These are phyloP conservation scores for Ichneumoninae sp. DNA, from an alignment of 2,888 invertebrate genomes.

Conservation along the genomic window DNA sequence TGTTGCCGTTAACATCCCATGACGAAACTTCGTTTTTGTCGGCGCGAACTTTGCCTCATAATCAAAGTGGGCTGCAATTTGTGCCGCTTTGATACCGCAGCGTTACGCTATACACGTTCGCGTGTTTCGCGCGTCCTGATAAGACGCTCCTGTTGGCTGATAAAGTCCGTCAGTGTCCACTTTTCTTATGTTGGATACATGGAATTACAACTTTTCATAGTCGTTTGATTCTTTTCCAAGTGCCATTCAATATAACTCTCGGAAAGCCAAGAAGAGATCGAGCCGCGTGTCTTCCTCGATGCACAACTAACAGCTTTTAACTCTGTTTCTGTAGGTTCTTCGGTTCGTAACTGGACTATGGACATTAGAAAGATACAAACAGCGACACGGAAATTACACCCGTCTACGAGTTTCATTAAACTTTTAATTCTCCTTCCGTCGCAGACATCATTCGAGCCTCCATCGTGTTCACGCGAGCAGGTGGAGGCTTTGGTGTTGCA, in stretches of 20 bases:
- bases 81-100: background rate
- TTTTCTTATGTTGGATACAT: background rate
- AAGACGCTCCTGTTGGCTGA: background rate
- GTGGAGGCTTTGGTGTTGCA: background rate
- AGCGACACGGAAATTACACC: conserved; percentile 60
- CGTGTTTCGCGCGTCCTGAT: background rate
- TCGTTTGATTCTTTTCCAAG: conserved; percentile 29
- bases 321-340: background rate
- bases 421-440: conserved; percentile 55
- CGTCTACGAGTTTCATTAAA: conserved; percentile 49
- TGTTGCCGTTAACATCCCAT: background rate
- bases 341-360: conserved; percentile 21
- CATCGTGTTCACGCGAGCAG: conserved; percentile 3
- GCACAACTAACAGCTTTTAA: conserved; percentile 10
- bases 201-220: conserved; percentile 23
- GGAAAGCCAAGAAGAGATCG: background rate
- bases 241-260: background rate
- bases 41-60: conserved; percentile 54
- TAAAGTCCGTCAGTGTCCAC: background rate
- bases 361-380: conserved; percentile 10
- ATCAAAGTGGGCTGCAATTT: conserved; percentile 45
- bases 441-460: background rate
- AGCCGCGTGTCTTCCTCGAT: background rate
- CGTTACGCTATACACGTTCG: background rate
- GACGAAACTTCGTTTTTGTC: conserved; percentile 55